Evolutionary conservation across 2,113 vertebrate species (phyloP), one percentile per base, ranked within the genome.

Genomic region (Scortum barcoo): DNA sequence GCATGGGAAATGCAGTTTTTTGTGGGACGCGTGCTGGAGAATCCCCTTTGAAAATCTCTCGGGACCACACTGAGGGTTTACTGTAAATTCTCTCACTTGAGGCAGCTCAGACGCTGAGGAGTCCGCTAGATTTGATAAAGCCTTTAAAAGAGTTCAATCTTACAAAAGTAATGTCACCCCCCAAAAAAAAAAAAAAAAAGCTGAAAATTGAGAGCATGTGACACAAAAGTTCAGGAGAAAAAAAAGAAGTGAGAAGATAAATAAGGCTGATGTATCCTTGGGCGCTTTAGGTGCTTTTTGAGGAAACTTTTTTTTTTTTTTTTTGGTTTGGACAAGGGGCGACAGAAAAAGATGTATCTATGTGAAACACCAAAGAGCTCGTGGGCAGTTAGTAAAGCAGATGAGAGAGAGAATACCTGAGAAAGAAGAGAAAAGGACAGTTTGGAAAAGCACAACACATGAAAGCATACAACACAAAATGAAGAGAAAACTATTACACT

Each of bases 321-420:
- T 63, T 76, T 84, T 85, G 85, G 58, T 80, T 81, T 81, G 95
- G 94, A 96, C 90, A 92, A 95, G 94, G 94, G 95, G 93, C 93
- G 91, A 96, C 91, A 94, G 77, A 95, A 96, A 94, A 95, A 95
- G 95, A 95, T 94, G 95, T 89, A 11, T 87, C 94, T 93, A 94
- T 95, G 93, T 95, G 95, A 95, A 91, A 93, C 88, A 96, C 95
- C 95, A 94, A 95, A 95, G 94, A 95, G 95, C 94, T 96, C 89
- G 95, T 94, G 95, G 96, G 92, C 94, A 94, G 94, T 97, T 97
- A 98, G 96, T 97, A 96, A 97, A 96, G 96, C 95, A 95, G 97
- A 96, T 97, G 96, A 97, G 97, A 97, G 95, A 97, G 95, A 97
- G 97, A 97, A 97, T 93, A 97, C 97, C 97, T 99, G 95, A 96